These are phyloP conservation scores for Datnioides undecimradiatus DNA, from an alignment of 2,113 vertebrate genomes.

Conservation along the genomic window DNA sequence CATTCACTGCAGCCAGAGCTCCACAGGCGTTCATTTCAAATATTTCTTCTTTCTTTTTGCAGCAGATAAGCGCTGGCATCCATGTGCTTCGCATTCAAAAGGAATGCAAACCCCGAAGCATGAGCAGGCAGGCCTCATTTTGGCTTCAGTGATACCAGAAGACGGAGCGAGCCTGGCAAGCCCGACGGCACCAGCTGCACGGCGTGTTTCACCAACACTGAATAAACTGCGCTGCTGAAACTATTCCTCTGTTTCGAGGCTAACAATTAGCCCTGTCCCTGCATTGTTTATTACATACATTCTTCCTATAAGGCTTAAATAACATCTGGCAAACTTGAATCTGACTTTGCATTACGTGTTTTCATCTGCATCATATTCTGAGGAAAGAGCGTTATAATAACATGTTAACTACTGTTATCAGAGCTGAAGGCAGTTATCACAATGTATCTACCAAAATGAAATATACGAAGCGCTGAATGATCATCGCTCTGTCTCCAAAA, in stretches of 20 bases:
- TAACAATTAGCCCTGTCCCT: not conserved
- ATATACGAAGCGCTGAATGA: no score
- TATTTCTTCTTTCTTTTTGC: not conserved
- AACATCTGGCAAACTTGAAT: no score
- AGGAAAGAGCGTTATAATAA: no score
- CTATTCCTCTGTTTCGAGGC: not conserved
- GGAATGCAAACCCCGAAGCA: constrained; percentile 45
- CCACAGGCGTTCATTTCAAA: constrained; percentile 48
- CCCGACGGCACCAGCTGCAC: not conserved
- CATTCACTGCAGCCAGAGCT: constrained; percentile 44
- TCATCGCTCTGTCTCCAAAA: no score
- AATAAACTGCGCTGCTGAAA: not conserved
- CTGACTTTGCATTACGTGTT: no score
- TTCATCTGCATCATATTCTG: not conserved
- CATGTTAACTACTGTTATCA: no score
- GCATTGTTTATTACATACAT: not conserved
- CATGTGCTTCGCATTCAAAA: constrained; percentile 24
- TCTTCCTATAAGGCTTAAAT: not conserved
- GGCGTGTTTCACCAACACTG: not conserved
- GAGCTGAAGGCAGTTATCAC: no score
- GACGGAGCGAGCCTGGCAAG: not conserved
- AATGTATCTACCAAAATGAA: no score
- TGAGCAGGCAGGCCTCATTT: constrained; percentile 27
- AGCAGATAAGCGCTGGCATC: constrained; percentile 59
- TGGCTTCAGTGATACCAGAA: constrained; percentile 27